phyloP scores from a whole-genome alignment of 2,888 invertebrate genomes.

The Caenorhabditis wallacei region DNA sequence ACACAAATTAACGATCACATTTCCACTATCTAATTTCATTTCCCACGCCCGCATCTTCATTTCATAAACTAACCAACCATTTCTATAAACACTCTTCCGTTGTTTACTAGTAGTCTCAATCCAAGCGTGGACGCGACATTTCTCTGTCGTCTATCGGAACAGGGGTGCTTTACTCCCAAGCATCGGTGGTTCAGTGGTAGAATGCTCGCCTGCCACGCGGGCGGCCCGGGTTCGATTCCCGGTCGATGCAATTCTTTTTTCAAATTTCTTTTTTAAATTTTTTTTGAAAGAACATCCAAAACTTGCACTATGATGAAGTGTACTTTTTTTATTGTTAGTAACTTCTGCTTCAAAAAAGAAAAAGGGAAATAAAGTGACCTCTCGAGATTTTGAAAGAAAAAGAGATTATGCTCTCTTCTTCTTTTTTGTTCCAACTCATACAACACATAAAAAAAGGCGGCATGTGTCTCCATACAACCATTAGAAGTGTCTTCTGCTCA shows the following conservation, averaged over 20 bases:
- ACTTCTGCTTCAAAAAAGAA: constrained; percentile 5
- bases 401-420: constrained; percentile 34
- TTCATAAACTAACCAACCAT: neutral
- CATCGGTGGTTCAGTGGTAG: constrained; percentile 80
- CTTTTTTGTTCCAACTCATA: constrained; percentile 23
- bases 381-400: constrained; percentile 34
- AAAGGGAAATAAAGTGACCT: constrained; percentile 27
- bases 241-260: constrained; percentile 74
- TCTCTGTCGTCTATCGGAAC: constrained; percentile 3
- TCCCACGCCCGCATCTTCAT: too few species aligned
- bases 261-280: neutral
- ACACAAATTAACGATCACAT: too few species aligned
- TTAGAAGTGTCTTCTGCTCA: constrained; percentile 44
- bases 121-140: neutral
- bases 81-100: neutral
- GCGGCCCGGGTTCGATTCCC: constrained; percentile 81
- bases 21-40: too few species aligned
- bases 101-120: neutral
- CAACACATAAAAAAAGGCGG: constrained; percentile 20
- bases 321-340: neutral
- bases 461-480: constrained; percentile 47
- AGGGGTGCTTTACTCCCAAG: constrained; percentile 2
- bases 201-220: constrained; percentile 81
- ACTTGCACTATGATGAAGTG: neutral
- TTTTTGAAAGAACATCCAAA: neutral